Evolutionary conservation across 2,113 vertebrate species (phyloP), one percentile per base, ranked within the genome.

Genomic region (Bostrychus sinensis): DNA sequence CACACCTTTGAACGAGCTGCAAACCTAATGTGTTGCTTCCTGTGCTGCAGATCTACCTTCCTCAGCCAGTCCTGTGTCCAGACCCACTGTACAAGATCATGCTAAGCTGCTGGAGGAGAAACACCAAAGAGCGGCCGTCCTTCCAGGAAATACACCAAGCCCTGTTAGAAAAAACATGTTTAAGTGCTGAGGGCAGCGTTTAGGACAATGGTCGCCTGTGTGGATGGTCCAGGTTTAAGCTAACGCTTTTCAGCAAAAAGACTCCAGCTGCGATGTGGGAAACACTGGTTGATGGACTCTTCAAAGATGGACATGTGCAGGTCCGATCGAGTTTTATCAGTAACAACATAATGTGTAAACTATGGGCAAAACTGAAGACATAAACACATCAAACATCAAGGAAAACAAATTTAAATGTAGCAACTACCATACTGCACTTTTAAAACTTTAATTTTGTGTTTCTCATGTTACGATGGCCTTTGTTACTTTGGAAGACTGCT

Each of bases 91-190:
- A 99, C 91, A 96, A 95, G 92, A 89, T 98, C 88, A 98, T 99
- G 97, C 92, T 98, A 77, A 94, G 93, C 85, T 98, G 96, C 88
- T 99, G 97, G 97, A 93, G 92, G 87, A 93, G 97, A 87, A 97
- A 98, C 55, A 92, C 95, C 50, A 97, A 97, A 86, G 93, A 95
- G 5, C 91, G 97, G 9, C 97, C 95, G 9, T 94, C 93, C 3
- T 99, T 99, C 89, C 95, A 94, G 83, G 95, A 97, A 77, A 95
- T 98, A 81, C 92, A 96, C 72, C 70, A 76, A 70, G 89, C 90
- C 74, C 94, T 98, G 56, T 92, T 95, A 62, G 93, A 95, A 59
- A 91, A 87, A 75, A 84, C 83, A 67, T 67, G 74, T 30, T 94
- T 92, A 22, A 85, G 48, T 0, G 48, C n/a, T n/a, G 48, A 10